A percentile compares a stretch with the other conserved stretches of the same genome.
These are phyloP conservation scores for Dryococelus australis DNA, from an alignment of 2,888 invertebrate genomes.

Conservation along the genomic window DNA sequence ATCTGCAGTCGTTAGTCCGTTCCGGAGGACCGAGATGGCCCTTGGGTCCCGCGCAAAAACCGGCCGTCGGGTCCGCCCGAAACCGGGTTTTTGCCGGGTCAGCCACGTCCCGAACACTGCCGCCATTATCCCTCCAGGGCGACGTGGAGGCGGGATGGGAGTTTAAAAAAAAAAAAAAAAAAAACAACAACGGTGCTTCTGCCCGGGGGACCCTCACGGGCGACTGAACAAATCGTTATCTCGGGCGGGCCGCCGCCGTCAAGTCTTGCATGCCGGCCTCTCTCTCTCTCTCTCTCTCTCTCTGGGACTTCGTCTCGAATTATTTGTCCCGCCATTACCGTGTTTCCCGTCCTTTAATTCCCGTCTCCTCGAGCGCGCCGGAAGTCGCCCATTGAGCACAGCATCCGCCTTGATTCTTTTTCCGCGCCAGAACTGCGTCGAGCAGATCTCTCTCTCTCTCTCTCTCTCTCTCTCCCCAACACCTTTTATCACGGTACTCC, in stretches of 20 bases:
- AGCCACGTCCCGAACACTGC: background rate
- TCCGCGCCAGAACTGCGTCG: background rate
- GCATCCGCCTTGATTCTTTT: background rate
- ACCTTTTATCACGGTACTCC: too few species aligned
- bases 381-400: slow-evolving; percentile 8
- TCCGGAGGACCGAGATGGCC: background rate
- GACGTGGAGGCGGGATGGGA: background rate
- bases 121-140: background rate
- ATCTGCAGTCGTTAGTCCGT: background rate
- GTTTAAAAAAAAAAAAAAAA: too few species aligned
- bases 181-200: background rate
- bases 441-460: background rate
- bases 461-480: too few species aligned
- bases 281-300: background rate
- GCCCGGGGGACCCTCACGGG: background rate
- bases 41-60: background rate
- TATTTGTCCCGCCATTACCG: slow-evolving; percentile 10
- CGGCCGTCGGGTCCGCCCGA: background rate
- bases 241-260: background rate
- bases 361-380: background rate
- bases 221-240: slow-evolving; percentile 16
- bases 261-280: background rate
- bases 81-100: background rate
- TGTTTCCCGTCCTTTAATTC: background rate
- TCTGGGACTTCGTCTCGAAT: background rate